phyloP scores from a whole-genome alignment of 2,888 invertebrate genomes.

The Elysia crispata region DNA sequence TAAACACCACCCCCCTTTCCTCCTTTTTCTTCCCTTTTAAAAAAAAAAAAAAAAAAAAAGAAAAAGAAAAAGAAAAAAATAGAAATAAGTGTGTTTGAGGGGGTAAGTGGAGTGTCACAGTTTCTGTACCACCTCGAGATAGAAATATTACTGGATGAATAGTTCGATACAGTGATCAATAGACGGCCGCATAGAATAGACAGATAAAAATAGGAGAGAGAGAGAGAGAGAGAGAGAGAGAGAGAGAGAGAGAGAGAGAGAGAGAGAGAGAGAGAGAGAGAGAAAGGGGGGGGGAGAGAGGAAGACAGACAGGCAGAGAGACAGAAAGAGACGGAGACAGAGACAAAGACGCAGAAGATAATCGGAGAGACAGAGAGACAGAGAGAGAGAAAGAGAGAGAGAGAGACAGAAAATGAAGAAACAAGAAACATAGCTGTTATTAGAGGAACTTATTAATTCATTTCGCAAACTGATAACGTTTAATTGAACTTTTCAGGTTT shows the following conservation, averaged over 20 bases:
- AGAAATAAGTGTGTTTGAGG: no score
- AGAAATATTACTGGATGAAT: background rate
- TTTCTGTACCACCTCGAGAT: no score
- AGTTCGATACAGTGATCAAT: background rate
- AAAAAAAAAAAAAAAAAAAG: no score
- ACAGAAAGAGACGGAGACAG: background rate
- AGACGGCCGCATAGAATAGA: background rate
- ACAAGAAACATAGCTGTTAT: background rate
- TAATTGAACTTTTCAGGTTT: no score
- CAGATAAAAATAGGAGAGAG: background rate
- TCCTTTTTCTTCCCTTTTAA: no score
- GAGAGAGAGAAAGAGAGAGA: conserved; percentile 15
- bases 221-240: conserved; percentile 30
- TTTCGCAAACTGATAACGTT: no score
- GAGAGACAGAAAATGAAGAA: background rate
- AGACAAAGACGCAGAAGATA: background rate
- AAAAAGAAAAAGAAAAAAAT: no score
- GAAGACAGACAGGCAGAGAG: no score
- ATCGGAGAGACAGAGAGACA: background rate
- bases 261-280: conserved; percentile 15
- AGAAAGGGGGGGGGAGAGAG: conserved; percentile 3
- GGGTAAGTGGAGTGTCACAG: no score
- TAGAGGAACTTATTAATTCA: no score
- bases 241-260: conserved; percentile 12
- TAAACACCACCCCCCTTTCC: no score